Percentiles rank a stretch among this genome's conserved stretches.
Evolutionary conservation across 2,888 invertebrate genomes (phyloP).

Genomic region (Nomada ruficornis): DNA sequence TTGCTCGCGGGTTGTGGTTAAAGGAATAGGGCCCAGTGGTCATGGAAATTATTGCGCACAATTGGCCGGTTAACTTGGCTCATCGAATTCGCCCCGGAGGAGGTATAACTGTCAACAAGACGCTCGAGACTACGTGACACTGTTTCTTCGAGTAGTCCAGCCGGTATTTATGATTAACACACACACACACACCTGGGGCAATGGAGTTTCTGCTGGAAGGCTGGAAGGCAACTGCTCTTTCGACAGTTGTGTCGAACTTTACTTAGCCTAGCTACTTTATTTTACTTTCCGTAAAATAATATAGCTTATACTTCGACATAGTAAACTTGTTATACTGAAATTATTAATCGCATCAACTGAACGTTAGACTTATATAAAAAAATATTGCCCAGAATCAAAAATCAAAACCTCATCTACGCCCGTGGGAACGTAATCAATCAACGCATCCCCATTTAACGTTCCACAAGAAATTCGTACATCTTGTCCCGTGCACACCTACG

Average conservation of each 20-base stretch:
- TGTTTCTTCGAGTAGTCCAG: slow-evolving; percentile 46
- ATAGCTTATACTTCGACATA: too few species aligned
- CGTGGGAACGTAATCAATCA: background rate
- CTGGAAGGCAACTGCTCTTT: background rate
- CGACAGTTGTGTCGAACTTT: slow-evolving; percentile 2
- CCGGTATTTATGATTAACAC: slow-evolving; percentile 70
- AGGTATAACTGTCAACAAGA: background rate
- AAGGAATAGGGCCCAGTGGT: background rate
- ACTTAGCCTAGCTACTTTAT: too few species aligned
- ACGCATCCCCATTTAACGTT: background rate
- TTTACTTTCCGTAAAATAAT: too few species aligned
- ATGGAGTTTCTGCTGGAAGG: background rate
- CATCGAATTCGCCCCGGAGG: slow-evolving; percentile 28
- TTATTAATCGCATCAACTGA: background rate
- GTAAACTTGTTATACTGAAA: background rate
- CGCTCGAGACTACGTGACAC: slow-evolving; percentile 16
- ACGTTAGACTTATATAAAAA: background rate
- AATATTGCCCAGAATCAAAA: background rate
- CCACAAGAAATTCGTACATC: background rate
- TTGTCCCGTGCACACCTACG: background rate
- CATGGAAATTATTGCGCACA: background rate
- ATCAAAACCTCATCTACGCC: background rate
- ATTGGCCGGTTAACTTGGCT: slow-evolving; percentile 30
- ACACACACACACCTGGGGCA: slow-evolving; percentile 10
- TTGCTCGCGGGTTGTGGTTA: too few species aligned